Percentiles rank a stretch among this genome's conserved stretches.
phyloP scores from a whole-genome alignment of 2,797 vertebrate genomes.

The Clarias pachynema region DNA sequence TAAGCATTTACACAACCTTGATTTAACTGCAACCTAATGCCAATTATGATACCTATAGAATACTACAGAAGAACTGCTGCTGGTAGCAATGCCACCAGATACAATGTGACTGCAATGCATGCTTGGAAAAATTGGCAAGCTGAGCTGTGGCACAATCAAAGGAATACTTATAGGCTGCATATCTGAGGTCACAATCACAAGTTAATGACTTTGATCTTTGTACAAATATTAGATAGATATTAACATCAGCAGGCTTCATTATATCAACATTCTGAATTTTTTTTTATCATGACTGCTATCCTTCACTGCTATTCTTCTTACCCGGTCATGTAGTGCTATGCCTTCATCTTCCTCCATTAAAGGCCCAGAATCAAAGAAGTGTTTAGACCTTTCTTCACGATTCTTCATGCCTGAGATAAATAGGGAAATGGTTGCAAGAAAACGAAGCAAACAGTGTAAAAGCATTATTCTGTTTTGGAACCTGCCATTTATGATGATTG shows the following conservation, averaged over 20 bases:
- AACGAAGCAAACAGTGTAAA: background rate
- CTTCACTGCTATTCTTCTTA: constrained; percentile 59
- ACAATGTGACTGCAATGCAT: background rate
- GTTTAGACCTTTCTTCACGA: constrained; percentile 94
- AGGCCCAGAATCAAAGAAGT: constrained; percentile 96
- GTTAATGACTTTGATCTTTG: background rate
- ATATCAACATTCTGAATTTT: background rate
- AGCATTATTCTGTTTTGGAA: background rate
- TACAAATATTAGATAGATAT: background rate
- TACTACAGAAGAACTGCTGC: background rate
- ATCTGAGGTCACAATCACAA: background rate
- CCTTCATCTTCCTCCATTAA: constrained; percentile 95
- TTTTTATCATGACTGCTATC: background rate
- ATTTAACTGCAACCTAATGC: background rate
- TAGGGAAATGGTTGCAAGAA: constrained; percentile 38
- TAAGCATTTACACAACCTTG: background rate
- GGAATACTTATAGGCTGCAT: background rate
- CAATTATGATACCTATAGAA: background rate
- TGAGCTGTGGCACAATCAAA: background rate
- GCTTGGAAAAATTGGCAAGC: background rate
- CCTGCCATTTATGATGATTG: background rate
- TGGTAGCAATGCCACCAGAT: background rate
- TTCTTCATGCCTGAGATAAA: constrained; percentile 90
- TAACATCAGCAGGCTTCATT: background rate
- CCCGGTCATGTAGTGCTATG: constrained; percentile 87